Conservation (phyloP, 2,113 vertebrate genomes). For the Patagioenas fasciata region DNA sequence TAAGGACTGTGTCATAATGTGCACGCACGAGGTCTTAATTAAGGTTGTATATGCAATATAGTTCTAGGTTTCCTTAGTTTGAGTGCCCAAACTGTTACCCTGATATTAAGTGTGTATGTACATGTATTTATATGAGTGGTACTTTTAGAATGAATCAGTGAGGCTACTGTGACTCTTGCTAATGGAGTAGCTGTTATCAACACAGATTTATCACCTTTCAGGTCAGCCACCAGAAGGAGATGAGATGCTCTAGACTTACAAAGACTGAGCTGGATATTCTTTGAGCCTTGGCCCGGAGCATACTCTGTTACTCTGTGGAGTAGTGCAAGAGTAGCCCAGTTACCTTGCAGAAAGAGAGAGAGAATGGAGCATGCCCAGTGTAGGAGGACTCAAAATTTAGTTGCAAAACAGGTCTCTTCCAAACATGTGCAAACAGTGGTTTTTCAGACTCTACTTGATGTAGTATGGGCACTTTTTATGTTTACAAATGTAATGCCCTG, state of each 20-base stretch:
- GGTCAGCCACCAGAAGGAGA: neutral
- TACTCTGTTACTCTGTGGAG: neutral
- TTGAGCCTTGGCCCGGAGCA: neutral
- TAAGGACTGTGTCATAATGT: neutral
- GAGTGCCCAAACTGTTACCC: neutral
- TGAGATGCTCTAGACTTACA: neutral
- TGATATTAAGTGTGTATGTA: neutral
- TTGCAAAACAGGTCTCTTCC: neutral
- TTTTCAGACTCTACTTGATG: neutral
- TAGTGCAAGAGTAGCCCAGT: neutral
- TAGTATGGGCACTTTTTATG: neutral
- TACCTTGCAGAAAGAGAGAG: neutral
- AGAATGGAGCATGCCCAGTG: neutral
- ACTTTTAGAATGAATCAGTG: neutral
- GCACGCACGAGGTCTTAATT: neutral
- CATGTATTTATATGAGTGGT: neutral
- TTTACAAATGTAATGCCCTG: neutral
- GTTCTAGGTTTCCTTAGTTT: neutral
- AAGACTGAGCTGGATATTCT: neutral
- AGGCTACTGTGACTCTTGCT: neutral
- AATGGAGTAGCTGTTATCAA: constrained; percentile 2
- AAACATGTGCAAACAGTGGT: neutral
- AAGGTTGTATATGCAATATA: neutral
- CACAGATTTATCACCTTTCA: constrained; percentile 26
- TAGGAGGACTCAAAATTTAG: neutral